phyloP scores from a whole-genome alignment of 2,888 invertebrate genomes.

The Epicampocera succincta region DNA sequence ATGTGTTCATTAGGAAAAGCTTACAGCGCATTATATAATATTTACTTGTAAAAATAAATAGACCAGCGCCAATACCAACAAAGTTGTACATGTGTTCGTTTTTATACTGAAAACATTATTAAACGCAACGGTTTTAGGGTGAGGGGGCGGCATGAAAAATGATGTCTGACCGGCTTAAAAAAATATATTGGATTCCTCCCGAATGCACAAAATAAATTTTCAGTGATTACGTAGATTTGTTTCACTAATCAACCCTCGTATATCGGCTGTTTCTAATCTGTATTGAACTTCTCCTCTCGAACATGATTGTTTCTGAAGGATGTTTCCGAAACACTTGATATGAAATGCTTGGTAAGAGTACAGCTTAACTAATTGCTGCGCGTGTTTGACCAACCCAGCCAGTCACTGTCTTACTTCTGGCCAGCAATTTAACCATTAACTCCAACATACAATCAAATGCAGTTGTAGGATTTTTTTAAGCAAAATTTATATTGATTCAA shows the following conservation, averaged over 20 bases:
- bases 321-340: constrained; percentile 13
- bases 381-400: constrained; percentile 52
- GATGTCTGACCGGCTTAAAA: no score
- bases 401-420: not conserved
- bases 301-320: constrained; percentile 24
- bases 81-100: no score
- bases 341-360: not conserved
- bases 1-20: constrained; percentile 65
- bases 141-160: not conserved
- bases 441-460: constrained; percentile 54
- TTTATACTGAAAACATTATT: no score
- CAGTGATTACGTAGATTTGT: not conserved
- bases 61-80: no score
- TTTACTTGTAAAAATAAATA: constrained; percentile 35
- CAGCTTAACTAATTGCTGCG: constrained; percentile 63
- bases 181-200: not conserved
- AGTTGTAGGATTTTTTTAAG: constrained; percentile 8
- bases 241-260: constrained; percentile 3
- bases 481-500: constrained; percentile 8
- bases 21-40: constrained; percentile 51
- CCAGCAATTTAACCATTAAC: constrained; percentile 30
- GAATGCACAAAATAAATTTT: not conserved
- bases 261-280: not conserved
- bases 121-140: no score
- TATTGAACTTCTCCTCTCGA: constrained; percentile 15